Conservation (phyloP, 2,797 vertebrate genomes). For the Linurgus olivaceus region DNA sequence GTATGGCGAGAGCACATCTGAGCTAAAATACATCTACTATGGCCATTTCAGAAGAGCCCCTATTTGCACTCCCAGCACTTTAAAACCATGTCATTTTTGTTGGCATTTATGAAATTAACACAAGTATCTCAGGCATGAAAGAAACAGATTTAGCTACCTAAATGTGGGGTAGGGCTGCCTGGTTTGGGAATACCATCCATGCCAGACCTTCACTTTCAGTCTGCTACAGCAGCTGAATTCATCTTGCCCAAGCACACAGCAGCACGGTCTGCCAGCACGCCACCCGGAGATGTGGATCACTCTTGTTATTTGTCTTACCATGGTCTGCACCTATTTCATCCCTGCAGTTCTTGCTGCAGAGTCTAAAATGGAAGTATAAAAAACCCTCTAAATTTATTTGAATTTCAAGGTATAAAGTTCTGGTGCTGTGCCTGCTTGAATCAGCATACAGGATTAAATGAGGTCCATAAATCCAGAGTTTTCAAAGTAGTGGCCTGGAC, state of each 20-base stretch:
- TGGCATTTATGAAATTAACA: neutral
- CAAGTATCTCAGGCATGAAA: neutral
- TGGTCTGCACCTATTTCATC: neutral
- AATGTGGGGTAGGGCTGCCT: neutral
- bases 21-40: neutral
- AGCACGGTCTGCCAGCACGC: fast-evolving
- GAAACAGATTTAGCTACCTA: neutral
- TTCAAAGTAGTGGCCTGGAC: neutral
- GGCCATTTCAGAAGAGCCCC: neutral
- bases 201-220: neutral
- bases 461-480: neutral
- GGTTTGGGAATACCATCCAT: neutral
- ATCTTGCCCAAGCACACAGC: neutral
- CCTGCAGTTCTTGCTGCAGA: neutral
- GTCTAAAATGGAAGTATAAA: neutral
- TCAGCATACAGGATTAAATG: neutral
- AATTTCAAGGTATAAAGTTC: neutral
- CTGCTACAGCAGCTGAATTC: neutral
- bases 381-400: neutral
- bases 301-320: neutral
- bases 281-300: neutral
- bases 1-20: fast-evolving
- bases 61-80: neutral
- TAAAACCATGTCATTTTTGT: neutral
- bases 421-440: neutral